These are phyloP conservation scores for Dolichomitus sp. DNA, from an alignment of 2,888 invertebrate genomes.

Conservation along the genomic window DNA sequence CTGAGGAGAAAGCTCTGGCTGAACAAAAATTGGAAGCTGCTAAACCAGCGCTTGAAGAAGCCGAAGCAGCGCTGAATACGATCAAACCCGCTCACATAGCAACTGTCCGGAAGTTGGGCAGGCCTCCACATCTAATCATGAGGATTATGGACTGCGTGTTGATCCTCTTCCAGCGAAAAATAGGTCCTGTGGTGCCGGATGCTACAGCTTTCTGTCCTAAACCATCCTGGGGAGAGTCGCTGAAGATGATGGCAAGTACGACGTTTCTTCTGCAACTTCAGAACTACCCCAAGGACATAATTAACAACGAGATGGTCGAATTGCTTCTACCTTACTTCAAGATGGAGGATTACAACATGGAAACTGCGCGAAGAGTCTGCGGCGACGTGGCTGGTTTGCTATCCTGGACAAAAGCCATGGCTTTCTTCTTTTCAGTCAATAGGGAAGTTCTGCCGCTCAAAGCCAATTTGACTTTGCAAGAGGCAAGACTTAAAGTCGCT, in stretches of 20 bases:
- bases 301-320: constrained; percentile 99
- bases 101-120: constrained; percentile 96
- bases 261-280: constrained; percentile 96
- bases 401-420: constrained; percentile 99
- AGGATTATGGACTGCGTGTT: constrained; percentile 99
- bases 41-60: constrained; percentile 97
- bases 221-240: constrained; percentile 98
- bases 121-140: constrained; percentile 99
- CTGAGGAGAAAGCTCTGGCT: constrained; percentile 95
- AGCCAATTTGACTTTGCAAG: constrained; percentile 96
- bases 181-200: constrained; percentile 93
- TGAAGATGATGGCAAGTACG: constrained; percentile 99
- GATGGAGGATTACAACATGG: constrained; percentile 99
- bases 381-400: constrained; percentile 98
- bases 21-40: constrained; percentile 98
- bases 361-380: constrained; percentile 97
- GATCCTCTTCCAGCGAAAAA: constrained; percentile 95
- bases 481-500: constrained; percentile 95
- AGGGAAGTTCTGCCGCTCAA: constrained; percentile 98
- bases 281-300: constrained; percentile 98
- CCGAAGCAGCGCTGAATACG: constrained; percentile 97
- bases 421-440: constrained; percentile 98
- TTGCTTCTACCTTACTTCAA: constrained; percentile 96
- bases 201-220: constrained; percentile 94
- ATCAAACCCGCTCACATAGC: constrained; percentile 99